These are phyloP conservation scores for Cladopsammia gracilis DNA, from an alignment of 64 coral and sea anemone species.

Conservation along the genomic window DNA sequence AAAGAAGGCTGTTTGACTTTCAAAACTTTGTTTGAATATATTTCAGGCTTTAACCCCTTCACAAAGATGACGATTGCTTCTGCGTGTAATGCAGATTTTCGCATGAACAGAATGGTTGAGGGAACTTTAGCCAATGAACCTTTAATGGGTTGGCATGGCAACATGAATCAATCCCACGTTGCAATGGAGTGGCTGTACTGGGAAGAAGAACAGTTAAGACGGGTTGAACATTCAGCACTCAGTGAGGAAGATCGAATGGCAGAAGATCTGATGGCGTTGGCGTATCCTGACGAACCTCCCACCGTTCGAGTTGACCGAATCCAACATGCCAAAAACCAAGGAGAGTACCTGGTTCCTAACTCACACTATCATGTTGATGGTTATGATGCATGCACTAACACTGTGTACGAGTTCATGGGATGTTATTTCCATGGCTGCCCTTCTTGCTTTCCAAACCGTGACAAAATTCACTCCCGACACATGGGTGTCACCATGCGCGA, in stretches of 20 bases:
- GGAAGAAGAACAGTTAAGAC: not conserved
- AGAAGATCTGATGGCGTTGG: not conserved
- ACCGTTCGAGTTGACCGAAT: not conserved
- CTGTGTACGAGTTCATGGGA: conserved; percentile 9
- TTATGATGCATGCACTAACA: not conserved
- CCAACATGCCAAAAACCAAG: not conserved
- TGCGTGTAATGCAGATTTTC: conserved; percentile 16
- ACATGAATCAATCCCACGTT: not conserved
- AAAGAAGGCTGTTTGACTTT: conserved; percentile 3
- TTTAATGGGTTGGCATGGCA: not conserved
- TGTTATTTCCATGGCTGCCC: not conserved
- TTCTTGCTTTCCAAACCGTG: not conserved
- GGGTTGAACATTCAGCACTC: not conserved
- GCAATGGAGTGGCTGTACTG: not conserved
- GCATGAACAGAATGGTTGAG: not conserved
- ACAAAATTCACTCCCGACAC: not conserved
- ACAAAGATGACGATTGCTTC: not conserved
- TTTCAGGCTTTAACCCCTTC: not conserved
- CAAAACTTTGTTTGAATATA: not conserved
- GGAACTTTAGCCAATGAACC: conserved; percentile 17
- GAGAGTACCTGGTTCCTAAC: not conserved
- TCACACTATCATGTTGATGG: not conserved
- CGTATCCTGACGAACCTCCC: not conserved
- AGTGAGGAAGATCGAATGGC: not conserved
- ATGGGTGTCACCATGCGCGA: not conserved